Conservation (phyloP, 2,888 invertebrate species). For the Drosophila dives region DNA sequence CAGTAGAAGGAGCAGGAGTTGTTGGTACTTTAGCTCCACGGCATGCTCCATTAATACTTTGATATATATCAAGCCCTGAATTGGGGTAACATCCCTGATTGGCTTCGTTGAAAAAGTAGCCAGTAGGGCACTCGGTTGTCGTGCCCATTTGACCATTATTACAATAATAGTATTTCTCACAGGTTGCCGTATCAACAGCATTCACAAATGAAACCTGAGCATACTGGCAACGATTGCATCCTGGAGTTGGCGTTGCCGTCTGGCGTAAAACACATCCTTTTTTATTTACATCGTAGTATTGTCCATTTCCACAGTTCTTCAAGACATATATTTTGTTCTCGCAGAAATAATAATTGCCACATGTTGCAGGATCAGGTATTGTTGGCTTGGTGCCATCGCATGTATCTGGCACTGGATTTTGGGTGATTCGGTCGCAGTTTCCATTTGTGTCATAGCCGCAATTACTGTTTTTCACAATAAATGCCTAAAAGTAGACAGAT, state of each 20-base stretch:
- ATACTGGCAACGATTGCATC: slow-evolving; percentile 63
- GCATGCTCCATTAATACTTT: neutral
- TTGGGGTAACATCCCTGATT: slow-evolving; percentile 40
- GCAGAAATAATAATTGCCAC: slow-evolving; percentile 48
- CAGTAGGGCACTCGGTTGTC: accelerated
- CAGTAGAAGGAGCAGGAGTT: neutral
- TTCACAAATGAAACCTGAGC: slow-evolving; percentile 39
- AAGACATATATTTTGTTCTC: neutral
- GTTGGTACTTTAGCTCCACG: accelerated
- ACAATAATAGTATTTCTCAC: slow-evolving; percentile 55
- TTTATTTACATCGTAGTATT: neutral
- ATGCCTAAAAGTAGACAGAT: slow-evolving; percentile 33
- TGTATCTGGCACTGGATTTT: accelerated
- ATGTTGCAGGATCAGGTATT: neutral
- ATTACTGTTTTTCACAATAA: accelerated
- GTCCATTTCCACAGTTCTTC: slow-evolving; percentile 18
- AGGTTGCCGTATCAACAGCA: slow-evolving; percentile 25
- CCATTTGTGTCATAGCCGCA: slow-evolving; percentile 12
- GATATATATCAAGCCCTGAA: accelerated
- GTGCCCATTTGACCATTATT: neutral
- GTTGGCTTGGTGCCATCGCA: accelerated
- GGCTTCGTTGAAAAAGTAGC: slow-evolving; percentile 38
- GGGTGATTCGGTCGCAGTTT: slow-evolving; percentile 44
- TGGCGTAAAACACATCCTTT: slow-evolving; percentile 17
- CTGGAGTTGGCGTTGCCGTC: neutral